These are phyloP conservation scores for Carassius auratus DNA, from an alignment of 2,113 vertebrate genomes.

Conservation along the genomic window DNA sequence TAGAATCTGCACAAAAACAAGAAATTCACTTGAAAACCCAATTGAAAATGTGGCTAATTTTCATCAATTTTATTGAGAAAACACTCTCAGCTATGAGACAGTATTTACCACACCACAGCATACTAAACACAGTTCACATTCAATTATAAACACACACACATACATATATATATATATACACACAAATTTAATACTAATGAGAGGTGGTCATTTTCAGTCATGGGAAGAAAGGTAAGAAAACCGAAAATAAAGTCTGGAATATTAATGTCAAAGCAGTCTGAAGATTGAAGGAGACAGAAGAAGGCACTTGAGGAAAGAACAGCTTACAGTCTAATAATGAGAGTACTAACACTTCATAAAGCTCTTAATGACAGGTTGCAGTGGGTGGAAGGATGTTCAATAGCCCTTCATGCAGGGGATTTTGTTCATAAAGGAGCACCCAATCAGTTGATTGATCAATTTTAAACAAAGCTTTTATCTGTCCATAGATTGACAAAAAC, in stretches of 20 bases:
- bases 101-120: slow-evolving; percentile 24
- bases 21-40: background rate
- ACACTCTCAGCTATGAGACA: slow-evolving; percentile 4
- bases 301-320: slow-evolving; percentile 19
- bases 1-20: background rate
- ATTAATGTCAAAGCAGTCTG: background rate
- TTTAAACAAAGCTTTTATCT: background rate
- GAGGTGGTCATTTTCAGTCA: background rate
- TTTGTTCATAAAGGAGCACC: background rate
- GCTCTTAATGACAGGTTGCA: background rate
- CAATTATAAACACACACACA: slow-evolving; percentile 14
- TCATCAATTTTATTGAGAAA: slow-evolving; percentile 22
- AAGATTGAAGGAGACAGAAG: background rate
- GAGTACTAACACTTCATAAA: background rate
- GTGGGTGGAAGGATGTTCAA: background rate
- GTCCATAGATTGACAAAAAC: background rate
- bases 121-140: slow-evolving; percentile 14
- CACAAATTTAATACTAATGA: background rate
- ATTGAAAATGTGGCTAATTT: background rate
- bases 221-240: background rate
- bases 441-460: background rate
- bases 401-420: background rate
- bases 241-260: background rate
- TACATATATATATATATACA: background rate
- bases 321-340: background rate